Percentiles rank a stretch among this genome's conserved stretches.
Conservation (phyloP, 2,888 invertebrate species). For the Abscondita cerata region DNA sequence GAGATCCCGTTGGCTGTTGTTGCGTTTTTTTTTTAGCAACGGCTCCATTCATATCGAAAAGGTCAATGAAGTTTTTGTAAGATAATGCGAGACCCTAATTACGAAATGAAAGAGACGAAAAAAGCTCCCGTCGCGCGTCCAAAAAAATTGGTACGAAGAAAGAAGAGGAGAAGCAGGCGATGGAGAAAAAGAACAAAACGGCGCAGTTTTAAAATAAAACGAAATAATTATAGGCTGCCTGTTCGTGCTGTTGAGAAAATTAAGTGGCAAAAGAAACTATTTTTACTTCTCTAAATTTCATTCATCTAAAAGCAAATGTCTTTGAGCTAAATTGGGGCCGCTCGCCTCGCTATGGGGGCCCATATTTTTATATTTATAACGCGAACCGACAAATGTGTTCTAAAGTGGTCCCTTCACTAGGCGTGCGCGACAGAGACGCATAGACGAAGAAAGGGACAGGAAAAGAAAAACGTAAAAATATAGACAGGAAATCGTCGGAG, state of each 20-base stretch:
- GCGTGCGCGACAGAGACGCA: conserved; percentile 22
- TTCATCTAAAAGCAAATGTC: conserved; percentile 14
- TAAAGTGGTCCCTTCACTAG: conserved; percentile 24
- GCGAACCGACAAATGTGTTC: conserved; percentile 25
- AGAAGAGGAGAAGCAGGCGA: too few relatives aligned
- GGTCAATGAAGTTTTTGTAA: too few relatives aligned
- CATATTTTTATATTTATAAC: conserved; percentile 23
- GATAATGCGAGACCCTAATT: too few relatives aligned
- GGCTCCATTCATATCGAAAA: too few relatives aligned
- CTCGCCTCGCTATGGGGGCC: conserved; percentile 20
- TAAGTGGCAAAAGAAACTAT: conserved; percentile 26
- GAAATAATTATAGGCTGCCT: conserved; percentile 23
- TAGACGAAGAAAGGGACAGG: background rate
- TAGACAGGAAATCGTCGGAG: conserved; percentile 31
- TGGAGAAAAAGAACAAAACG: conserved; percentile 10
- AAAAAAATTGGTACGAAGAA: too few relatives aligned
- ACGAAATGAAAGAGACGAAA: too few relatives aligned
- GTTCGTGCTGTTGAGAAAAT: conserved; percentile 17
- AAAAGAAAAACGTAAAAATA: conserved; percentile 21
- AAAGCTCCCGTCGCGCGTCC: too few relatives aligned
- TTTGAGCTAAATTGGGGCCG: conserved; percentile 14
- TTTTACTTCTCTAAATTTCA: conserved; percentile 14
- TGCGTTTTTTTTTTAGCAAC: too few relatives aligned
- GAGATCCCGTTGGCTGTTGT: too few relatives aligned
- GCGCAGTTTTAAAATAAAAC: conserved; percentile 16